Evolutionary conservation across 92 coral and sea anemone genomes (phyloP), one percentile per base, ranked within the genome.

Genomic region (Parazoanthus swiftii): DNA sequence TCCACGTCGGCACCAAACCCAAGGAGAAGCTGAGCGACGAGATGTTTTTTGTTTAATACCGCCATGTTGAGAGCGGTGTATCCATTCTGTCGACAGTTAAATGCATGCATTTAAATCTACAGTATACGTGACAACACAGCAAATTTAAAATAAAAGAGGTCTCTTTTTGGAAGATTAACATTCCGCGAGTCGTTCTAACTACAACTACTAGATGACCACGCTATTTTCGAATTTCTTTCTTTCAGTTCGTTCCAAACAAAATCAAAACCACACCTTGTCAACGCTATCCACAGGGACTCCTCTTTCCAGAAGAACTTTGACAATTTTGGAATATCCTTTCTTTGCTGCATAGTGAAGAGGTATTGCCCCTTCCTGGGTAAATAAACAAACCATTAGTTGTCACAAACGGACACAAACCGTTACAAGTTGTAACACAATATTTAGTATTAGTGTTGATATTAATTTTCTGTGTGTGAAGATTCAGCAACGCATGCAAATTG

Each of bases 1-100:
- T 94, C 95, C 37, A 95, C 93, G 58, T 97, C 92, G 20, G 99
- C 98, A 23, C 99, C 99, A 71, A 89, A 90, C 20, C 99, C 99
- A 3, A 97, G 89, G 88, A 97, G 88, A 65, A 95, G 77, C 88
- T 97, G 99, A 38, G 86, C 98, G 48, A 91, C 97, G 21, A 86
- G 92, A 38, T 92, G 95, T 80, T 89, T 94, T 74, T 92, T 91
- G 86, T 88, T 89, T 76, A 93, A 89, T 20, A 94, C 94, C 21
- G 99, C 98, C 89, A 93, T 81, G 85, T 97, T 96, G 71, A 97
- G 93, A 16, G 99, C 89, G 8, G 97, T 97, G 82, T 92, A 91
- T 77, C 86, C 92, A 74, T 95, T 90, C 98, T 96, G 90, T n/a
- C 37, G 33, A 10, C 35, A 33, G 63, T 51, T 23, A 75, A 76